Base-by-base conservation (phyloP, 2,113 vertebrate species). In the Anarhynchus alexandrinus region DNA sequence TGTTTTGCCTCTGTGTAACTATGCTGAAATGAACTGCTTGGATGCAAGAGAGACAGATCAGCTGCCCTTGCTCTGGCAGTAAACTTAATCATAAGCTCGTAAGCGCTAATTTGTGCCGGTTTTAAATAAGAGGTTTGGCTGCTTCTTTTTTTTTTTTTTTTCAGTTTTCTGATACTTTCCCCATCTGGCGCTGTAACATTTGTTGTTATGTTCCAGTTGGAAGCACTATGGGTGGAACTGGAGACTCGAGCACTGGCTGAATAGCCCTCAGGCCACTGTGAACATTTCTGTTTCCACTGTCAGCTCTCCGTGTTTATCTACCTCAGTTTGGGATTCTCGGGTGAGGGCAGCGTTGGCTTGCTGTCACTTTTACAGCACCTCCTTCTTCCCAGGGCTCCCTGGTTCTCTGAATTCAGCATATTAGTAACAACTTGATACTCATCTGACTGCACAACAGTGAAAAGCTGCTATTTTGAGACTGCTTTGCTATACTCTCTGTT, bases 41-140 rank as follows among this genome's bases (percentile, higher is more conserved):
- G 30, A 55, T 94, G 69, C 47, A 82, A 65, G 42, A 70, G 73
- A 94, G 80, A 57, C 54, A 51, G 62, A 94, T 95, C 82, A 71
- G 45, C 82, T 93, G 69, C 61, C 76, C 82, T 83, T 74, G 61
- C 65, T 92, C 85, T 93, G 64, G 43, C 76, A 76, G 43, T 49
- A 82, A 94, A 79, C 43, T 81, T 93, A 90, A 90, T 94, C 91
- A 83, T 71, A 82, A 83, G 38, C 81, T 84, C 49, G 26, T 94
- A 71, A 90, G 36, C 65, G 40, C 51, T 93, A 34, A 94, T 88
- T 86, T 86, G 34, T 36, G 52, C 49, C 67, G 15, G 0, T 88
- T 93, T 93, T 95, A 96, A 96, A 32, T 81, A 92, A 94, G 70
- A 91, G 6, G 43, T 80, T 82, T 30, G 49, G 16, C 5, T 9